phyloP scores from a whole-genome alignment of 2,113 vertebrate genomes.

The Crypturellus undulatus region DNA sequence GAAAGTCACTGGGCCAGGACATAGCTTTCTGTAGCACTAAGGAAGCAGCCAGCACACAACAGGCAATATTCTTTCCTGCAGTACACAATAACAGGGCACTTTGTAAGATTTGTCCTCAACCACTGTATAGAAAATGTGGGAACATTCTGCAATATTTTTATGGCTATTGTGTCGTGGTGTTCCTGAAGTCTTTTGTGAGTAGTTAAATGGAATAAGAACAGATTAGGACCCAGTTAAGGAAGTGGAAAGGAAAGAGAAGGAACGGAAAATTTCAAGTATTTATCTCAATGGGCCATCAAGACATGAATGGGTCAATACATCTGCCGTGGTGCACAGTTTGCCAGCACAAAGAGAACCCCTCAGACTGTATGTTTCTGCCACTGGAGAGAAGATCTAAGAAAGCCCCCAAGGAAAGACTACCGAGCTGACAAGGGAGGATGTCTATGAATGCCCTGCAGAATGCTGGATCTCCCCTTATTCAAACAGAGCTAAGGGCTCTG shows the following conservation, averaged over 20 bases:
- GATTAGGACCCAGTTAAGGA: accelerated
- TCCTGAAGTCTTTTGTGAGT: neutral
- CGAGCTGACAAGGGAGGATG: neutral
- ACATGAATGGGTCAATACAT: neutral
- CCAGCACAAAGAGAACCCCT: neutral
- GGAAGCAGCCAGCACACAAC: neutral
- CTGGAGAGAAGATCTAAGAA: neutral
- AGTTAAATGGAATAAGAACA: neutral
- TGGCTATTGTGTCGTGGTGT: neutral
- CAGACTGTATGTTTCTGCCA: neutral
- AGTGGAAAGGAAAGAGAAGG: neutral
- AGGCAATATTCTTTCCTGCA: neutral
- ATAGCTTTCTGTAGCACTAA: neutral
- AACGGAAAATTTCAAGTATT: neutral
- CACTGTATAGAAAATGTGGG: neutral
- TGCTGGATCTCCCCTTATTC: neutral
- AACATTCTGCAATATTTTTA: neutral
- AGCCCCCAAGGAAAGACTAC: neutral
- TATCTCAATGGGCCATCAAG: neutral
- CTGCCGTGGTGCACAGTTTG: neutral
- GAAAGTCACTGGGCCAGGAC: neutral
- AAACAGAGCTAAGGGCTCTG: neutral
- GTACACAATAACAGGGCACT: neutral
- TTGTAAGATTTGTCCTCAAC: neutral
- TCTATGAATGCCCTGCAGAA: neutral